Evolutionary conservation across 2,888 invertebrate genomes (phyloP).

Genomic region (Cheilosia grossa): DNA sequence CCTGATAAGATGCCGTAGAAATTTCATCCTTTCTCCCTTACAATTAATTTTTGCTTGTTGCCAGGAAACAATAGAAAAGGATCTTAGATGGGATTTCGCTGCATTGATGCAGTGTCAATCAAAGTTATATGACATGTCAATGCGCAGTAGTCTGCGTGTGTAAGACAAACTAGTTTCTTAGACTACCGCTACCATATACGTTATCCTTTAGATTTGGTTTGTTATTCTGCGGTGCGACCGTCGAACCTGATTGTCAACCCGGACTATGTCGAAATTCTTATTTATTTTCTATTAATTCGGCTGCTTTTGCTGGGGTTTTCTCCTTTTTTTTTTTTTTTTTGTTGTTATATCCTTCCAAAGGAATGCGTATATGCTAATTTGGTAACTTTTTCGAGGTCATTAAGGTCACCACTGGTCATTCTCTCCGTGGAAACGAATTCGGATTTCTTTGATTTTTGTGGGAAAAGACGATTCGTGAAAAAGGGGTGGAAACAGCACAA

Average conservation of each 20-base stretch:
- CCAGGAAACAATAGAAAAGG: conserved; percentile 19
- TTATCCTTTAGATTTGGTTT: conserved; percentile 69
- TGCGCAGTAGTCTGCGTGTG: conserved; percentile 1
- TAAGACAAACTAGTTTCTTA: conserved; percentile 50
- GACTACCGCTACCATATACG: neutral
- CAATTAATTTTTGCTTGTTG: conserved; percentile 56
- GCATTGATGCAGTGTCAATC: conserved; percentile 72
- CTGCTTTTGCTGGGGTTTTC: conserved; percentile 40
- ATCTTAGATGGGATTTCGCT: conserved; percentile 21
- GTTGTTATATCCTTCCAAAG: neutral
- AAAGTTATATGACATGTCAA: conserved; percentile 50
- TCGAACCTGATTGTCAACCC: conserved; percentile 62
- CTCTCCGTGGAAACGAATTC: conserved; percentile 37
- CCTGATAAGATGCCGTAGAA: conserved; percentile 6
- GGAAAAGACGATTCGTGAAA: conserved; percentile 52
- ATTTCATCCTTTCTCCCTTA: conserved; percentile 42
- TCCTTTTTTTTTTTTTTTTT: conserved; percentile 5
- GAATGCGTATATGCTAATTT: conserved; percentile 54
- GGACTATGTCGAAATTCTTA: conserved; percentile 40
- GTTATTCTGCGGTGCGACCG: conserved; percentile 53
- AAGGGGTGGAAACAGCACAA: conserved; percentile 58
- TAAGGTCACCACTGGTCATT: conserved; percentile 73
- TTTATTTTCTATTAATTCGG: conserved; percentile 71
- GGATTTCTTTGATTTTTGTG: conserved; percentile 68
- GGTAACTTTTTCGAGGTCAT: conserved; percentile 67